Evolutionary conservation across 2,888 invertebrate species (phyloP).

Genomic region (Lasioglossum calceatum): DNA sequence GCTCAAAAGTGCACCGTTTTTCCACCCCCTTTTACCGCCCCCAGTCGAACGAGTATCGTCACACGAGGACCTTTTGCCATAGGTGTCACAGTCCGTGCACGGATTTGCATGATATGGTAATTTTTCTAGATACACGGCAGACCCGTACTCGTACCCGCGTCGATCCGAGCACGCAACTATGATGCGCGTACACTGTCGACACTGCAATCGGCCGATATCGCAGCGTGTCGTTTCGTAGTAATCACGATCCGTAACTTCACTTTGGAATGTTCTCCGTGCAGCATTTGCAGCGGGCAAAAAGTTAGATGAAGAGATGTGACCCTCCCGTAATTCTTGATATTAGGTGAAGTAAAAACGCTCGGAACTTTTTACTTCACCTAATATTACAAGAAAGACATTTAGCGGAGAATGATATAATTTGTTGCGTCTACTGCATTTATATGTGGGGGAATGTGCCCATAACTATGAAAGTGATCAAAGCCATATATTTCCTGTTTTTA

Average conservation of each 20-base stretch:
- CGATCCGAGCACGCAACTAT: constrained; percentile 2
- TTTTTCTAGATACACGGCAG: constrained; percentile 69
- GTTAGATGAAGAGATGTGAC: too few relatives aligned
- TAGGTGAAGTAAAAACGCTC: too few relatives aligned
- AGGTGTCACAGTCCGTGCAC: constrained; percentile 55
- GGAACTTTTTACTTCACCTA: too few relatives aligned
- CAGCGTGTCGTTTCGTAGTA: constrained; percentile 45
- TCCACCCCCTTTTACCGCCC: constrained; percentile 12
- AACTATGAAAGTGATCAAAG: too few relatives aligned
- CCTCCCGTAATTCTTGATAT: too few relatives aligned
- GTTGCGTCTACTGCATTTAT: too few relatives aligned
- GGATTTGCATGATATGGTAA: constrained; percentile 76
- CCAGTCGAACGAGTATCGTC: constrained; percentile 26
- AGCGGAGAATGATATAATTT: too few relatives aligned
- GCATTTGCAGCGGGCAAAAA: background rate
- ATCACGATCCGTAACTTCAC: constrained; percentile 36
- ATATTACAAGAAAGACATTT: too few relatives aligned
- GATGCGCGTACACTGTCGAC: constrained; percentile 1
- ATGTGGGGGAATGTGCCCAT: too few relatives aligned
- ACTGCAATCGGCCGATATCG: constrained; percentile 46
- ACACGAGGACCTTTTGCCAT: constrained; percentile 39
- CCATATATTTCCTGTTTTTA: too few relatives aligned
- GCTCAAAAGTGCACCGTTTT: constrained; percentile 46
- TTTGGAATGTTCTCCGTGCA: background rate
- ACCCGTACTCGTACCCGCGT: background rate